Evolutionary conservation across 2,888 invertebrate species (phyloP), one percentile per base, ranked within the genome.

Genomic region (Heliconius aoede): DNA sequence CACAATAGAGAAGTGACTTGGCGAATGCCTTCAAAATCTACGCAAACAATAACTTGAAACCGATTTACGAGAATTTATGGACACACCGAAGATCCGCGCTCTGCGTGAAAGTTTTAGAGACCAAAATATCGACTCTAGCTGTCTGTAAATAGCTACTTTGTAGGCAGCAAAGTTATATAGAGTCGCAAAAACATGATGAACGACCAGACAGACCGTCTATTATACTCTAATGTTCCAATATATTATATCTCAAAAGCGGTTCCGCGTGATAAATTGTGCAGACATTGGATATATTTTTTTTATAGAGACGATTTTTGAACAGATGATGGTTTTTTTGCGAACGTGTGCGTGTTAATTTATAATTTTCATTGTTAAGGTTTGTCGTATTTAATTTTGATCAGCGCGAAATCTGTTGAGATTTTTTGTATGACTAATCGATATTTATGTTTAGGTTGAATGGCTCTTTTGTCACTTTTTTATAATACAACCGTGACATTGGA

Each of bases 191-290:
- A 89, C 89, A 88, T 92, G 92, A 92, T 89, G 89, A 90, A 93
- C 88, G 91, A 88, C 85, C 85, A 82, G 85, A 86, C 86, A 87
- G 89, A 87, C 87, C 88, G 90, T 89, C 92, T 91, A 91, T 93
- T 92, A 91, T 92, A 86, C 87, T 88, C 88, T 93, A 93, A 93
- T 93, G 91, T 89, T 86, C 90, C 89, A 89, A 93, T 93, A 93
- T 91, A 92, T 92, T 91, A 92, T 90, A 85, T 86, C 88, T 87
- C 87, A 89, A 91, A 89, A 89, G 87, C 89, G 86, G 87, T 87
- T 86, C 87, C 85, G 81, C 81, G 83, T 88, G 86, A 92, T 92
- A 92, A 92, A 93, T 92, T 88, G 91, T 85, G 85, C 82, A 81
- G 83, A 82, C 81, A 84, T 84, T 86, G 87, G 85, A 69, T n/a